Evolutionary conservation across 2,888 invertebrate species (phyloP).

Genomic region (Drosophila tanythrix): DNA sequence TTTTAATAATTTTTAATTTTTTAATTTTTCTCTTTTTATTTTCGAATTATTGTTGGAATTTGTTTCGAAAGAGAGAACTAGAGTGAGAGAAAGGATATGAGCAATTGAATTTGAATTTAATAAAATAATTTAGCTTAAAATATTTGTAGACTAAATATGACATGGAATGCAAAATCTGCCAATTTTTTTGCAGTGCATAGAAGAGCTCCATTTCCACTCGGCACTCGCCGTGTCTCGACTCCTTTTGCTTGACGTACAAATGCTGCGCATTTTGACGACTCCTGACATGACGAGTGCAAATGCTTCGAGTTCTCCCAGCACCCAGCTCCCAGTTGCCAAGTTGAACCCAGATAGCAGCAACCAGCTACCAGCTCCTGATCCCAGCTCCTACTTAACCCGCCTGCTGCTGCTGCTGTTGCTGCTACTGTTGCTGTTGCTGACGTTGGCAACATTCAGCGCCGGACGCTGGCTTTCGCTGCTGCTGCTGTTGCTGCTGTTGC

Average conservation of each 20-base stretch:
- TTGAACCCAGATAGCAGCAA: not conserved
- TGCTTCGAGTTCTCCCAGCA: conserved; percentile 17
- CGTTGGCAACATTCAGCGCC: conserved; percentile 55
- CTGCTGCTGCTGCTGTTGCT: not conserved
- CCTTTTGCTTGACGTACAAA: conserved; percentile 66
- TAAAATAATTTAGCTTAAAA: not conserved
- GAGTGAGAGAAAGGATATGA: not conserved
- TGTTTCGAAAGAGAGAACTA: too few species aligned
- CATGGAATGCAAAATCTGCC: not conserved
- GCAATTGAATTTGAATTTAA: not conserved
- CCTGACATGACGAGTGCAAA: conserved; percentile 79
- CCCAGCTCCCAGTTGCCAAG: not conserved
- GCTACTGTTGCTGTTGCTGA: conserved; percentile 40
- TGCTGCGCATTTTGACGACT: conserved; percentile 71
- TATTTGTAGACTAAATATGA: not conserved
- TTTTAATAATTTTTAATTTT: not conserved
- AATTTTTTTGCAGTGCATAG: not conserved
- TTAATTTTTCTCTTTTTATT: not conserved
- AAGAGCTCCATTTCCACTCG: conserved; percentile 2
- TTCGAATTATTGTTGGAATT: too few species aligned
- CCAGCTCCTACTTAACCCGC: not conserved
- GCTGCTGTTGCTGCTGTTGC: conserved; percentile 8
- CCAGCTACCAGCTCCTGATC: not conserved
- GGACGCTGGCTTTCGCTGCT: conserved; percentile 20
- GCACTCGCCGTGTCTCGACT: conserved; percentile 28